These are phyloP conservation scores for Caenorhabditis briggsae DNA, from an alignment of 1,140 invertebrate genomes.

Conservation along the genomic window DNA sequence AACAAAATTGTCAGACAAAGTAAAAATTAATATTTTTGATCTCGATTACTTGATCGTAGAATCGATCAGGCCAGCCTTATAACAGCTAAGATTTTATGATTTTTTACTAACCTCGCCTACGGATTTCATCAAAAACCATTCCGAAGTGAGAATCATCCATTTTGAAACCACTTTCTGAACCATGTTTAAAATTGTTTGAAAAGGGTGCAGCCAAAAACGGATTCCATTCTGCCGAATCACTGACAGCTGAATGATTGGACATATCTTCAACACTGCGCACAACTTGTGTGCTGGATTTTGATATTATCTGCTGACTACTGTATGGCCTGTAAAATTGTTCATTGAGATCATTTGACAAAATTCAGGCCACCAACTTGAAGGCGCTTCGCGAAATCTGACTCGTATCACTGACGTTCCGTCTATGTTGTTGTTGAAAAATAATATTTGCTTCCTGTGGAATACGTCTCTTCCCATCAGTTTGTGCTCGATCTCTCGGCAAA, in stretches of 20 bases:
- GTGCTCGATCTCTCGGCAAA: conserved; percentile 33
- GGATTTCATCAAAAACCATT: conserved; percentile 48
- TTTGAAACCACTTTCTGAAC: background rate
- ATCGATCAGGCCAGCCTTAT: too few relatives aligned
- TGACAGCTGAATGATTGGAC: background rate
- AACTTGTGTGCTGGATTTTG: background rate
- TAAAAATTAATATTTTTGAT: too few relatives aligned
- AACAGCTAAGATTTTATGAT: too few relatives aligned
- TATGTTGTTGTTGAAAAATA: conserved; percentile 39
- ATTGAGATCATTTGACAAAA: background rate
- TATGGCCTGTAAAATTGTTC: conserved; percentile 57
- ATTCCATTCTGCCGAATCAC: conserved; percentile 56
- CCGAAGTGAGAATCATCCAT: conserved; percentile 40
- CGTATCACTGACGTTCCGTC: conserved; percentile 56
- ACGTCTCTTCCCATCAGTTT: conserved; percentile 53
- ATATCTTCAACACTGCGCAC: conserved; percentile 31
- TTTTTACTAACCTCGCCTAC: conserved; percentile 1
- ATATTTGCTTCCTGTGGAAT: conserved; percentile 2
- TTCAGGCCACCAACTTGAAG: conserved; percentile 55
- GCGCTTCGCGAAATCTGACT: conserved; percentile 56
- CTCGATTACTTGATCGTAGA: too few relatives aligned
- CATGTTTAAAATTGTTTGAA: conserved; percentile 18
- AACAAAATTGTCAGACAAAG: too few relatives aligned
- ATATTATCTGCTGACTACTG: conserved; percentile 54
- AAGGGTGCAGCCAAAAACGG: conserved; percentile 60